Evolutionary conservation across 2,888 invertebrate species (phyloP).

Genomic region (Tenthredo notha): DNA sequence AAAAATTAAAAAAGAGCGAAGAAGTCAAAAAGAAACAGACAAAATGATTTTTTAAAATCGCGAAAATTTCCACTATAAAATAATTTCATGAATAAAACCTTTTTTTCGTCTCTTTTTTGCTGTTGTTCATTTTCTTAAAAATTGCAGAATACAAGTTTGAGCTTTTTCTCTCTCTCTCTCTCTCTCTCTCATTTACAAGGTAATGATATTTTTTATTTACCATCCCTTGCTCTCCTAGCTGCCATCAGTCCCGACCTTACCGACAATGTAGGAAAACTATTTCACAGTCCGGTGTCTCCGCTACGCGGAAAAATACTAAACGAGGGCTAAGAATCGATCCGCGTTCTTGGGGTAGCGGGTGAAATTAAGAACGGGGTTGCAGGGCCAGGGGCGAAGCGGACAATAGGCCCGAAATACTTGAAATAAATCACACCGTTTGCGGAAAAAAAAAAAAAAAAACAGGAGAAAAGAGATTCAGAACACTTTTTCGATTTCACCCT

Average conservation of each 20-base stretch:
- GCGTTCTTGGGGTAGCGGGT: slow-evolving; percentile 15
- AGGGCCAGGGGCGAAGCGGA: neutral
- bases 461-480: neutral
- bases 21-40: neutral
- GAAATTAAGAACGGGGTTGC: neutral
- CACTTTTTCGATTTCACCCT: neutral
- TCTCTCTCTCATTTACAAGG: neutral
- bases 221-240: neutral
- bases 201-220: neutral
- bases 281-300: neutral
- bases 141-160: neutral
- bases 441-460: neutral
- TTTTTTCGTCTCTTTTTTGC: neutral
- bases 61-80: neutral
- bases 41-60: too few species aligned
- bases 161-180: neutral
- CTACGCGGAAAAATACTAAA: slow-evolving; percentile 15
- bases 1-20: neutral
- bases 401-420: slow-evolving; percentile 19
- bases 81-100: neutral
- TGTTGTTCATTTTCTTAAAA: neutral
- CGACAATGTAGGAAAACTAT: neutral
- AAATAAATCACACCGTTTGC: slow-evolving; percentile 22
- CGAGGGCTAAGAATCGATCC: slow-evolving; percentile 26
- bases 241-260: slow-evolving; percentile 9